Base-by-base conservation (phyloP, 2,797 vertebrate genomes). In the Chrysocyon brachyurus region DNA sequence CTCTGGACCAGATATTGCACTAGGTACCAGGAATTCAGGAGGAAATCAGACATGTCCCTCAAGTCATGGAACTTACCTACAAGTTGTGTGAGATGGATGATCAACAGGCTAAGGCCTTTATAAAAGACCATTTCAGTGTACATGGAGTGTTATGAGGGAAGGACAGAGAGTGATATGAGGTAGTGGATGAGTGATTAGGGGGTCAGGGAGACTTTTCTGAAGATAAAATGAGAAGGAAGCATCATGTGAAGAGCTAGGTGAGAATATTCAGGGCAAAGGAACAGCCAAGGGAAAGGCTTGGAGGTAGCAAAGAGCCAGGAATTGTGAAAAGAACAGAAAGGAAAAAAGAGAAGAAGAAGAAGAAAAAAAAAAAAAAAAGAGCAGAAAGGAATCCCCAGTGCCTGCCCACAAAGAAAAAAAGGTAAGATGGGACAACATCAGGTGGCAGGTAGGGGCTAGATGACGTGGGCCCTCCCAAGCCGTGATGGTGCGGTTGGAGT, bases 241-340 rank as follows among this genome's bases (percentile, higher is more conserved):
- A 40, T 5, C 40, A 63, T 2, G 12, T 2, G 26, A 78, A 91
- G 49, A 91, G 33, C n/a, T 26, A 19, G 22, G 21, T 12, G n/a
- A 73, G 83, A 64, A 63, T 22, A 26, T 73, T 73, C 61, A 31
- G 64, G 84, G 22, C 78, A 70, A 96, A 52, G 19, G 24, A 72
- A 56, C 2, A 57, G 46, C 28, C 5, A 86, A 72, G 61, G 66
- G 66, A 56, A 87, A 94, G 77, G 21, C 40, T 46, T 70, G 14
- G 24, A 33, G 77, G 40, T 57, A 7, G 19, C 6, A 81, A 66
- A 70, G 31, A 85, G 14, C 28, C 54, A 57, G 54, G 46, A 61
- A 66, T 26, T 61, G 3, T 10, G 7, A 5, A 26, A 56, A 40
- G 36, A 91, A 49, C 5, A 72, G 59, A 52, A 91, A 91, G 33